Evolutionary conservation across 2,113 vertebrate species (phyloP), one percentile per base, ranked within the genome.

Genomic region (Peromyscus leucopus): DNA sequence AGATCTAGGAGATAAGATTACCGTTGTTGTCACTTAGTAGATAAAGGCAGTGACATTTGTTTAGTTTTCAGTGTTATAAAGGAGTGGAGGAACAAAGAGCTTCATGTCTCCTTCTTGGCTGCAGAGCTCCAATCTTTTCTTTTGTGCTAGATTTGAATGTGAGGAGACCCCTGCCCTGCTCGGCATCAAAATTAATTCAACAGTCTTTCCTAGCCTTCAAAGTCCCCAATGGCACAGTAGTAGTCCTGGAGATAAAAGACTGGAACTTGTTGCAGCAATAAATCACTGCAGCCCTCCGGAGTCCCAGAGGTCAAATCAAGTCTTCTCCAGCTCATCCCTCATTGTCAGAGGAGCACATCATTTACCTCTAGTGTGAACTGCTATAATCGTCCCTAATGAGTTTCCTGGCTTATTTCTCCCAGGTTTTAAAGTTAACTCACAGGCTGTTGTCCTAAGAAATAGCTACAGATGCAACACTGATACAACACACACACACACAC

Each of bases 341-440:
- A 95, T 61, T 95, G 82, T 96, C 97, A 87, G 90, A 57, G 17
- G 21, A 33, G 3, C 1, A 19, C 39, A 90, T 85, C 59, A 74
- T 91, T 94, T 91, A 94, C 95, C 78, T 90, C 85, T 17, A 63
- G 51, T 67, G 46, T 76, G 76, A 91, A 96, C 86, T 86, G 55
- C 67, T 85, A 16, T 95, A 82, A 96, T 96, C 2, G 0, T 85
- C 65, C 61, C 80, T 97, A 96, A 96, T 96, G 94, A 91, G 67
- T 89, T 93, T 96, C 65, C 89, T 69, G 59, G 76, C 76, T 92
- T 91, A n/a, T 84, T 93, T 95, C 79, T 93, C 33, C 89, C 15
- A 36, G 12, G 57, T 59, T 96, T 94, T 90, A 79, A 96, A 76
- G 39, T 78, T 24, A 89, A 16, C 55, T 83, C 80, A 36, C 31